phyloP scores from a whole-genome alignment of 1,140 invertebrate genomes.

The Zaprionus gabonicus region DNA sequence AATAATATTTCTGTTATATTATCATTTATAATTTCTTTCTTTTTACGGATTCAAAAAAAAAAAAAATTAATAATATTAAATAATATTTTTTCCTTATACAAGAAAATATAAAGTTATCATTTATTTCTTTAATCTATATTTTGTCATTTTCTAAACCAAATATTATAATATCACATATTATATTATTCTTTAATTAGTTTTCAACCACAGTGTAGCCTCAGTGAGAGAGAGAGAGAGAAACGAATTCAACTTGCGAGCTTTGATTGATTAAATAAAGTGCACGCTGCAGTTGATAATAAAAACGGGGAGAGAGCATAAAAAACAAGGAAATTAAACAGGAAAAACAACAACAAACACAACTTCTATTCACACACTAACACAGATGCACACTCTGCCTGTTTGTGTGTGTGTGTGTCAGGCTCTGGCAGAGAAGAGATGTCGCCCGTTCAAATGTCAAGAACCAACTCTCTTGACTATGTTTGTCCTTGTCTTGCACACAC shows the following conservation, averaged over 20 bases:
- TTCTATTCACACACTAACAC: slow-evolving; percentile 22
- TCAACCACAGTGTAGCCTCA: no score
- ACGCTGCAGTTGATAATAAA: slow-evolving; percentile 66
- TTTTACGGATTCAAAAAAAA: no score
- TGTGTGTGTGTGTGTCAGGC: slow-evolving; percentile 28
- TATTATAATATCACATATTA: no score
- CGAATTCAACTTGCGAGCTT: slow-evolving; percentile 58
- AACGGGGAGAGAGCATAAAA: background rate
- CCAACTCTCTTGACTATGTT: slow-evolving; percentile 69
- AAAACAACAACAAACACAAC: slow-evolving; percentile 17
- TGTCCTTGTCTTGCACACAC: slow-evolving; percentile 27
- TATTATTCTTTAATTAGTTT: no score
- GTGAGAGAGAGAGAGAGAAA: no score
- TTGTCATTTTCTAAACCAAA: no score
- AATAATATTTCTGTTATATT: no score
- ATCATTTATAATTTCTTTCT: no score
- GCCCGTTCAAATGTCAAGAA: slow-evolving; percentile 81
- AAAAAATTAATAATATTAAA: no score
- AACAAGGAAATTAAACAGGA: slow-evolving; percentile 3
- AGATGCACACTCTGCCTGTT: background rate
- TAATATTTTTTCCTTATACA: no score
- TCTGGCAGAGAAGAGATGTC: slow-evolving; percentile 72
- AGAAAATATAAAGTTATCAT: no score
- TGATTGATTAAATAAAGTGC: slow-evolving; percentile 83
- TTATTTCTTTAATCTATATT: no score